A percentile compares a stretch with the other conserved stretches of the same genome.
phyloP scores from a whole-genome alignment of 2,888 invertebrate species.

The Chrysina gloriosa region DNA sequence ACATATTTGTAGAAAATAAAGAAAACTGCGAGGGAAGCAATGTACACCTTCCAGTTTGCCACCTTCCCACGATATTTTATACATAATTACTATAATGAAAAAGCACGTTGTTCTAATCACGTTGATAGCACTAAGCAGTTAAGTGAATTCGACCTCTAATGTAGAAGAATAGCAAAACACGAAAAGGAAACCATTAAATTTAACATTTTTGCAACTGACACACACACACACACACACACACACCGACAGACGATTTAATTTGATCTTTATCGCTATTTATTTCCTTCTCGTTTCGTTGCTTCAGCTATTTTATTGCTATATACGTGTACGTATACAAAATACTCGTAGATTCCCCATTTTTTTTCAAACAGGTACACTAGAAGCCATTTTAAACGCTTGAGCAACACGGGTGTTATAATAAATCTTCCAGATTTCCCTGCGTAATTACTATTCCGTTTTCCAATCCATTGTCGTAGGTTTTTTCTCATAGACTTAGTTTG shows the following conservation, averaged over 20 bases:
- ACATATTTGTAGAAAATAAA: too few species aligned
- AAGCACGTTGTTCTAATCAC: conserved; percentile 24
- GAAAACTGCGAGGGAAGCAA: conserved; percentile 16
- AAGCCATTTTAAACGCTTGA: conserved; percentile 16
- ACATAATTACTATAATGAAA: conserved; percentile 30
- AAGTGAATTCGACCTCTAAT: conserved; percentile 12
- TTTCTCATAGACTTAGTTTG: conserved; percentile 27
- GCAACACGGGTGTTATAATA: conserved; percentile 14
- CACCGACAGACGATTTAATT: too few species aligned
- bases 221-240: neutral
- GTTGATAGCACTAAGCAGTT: neutral
- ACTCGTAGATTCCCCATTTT: too few species aligned
- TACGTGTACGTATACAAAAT: too few species aligned
- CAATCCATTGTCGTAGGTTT: conserved; percentile 23
- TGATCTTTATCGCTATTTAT: neutral
- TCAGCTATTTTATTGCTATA: too few species aligned
- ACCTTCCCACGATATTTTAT: conserved; percentile 40
- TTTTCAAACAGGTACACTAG: too few species aligned
- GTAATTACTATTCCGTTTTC: conserved; percentile 25
- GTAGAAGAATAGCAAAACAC: conserved; percentile 6
- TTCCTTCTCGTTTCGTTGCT: neutral
- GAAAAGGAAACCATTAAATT: conserved; percentile 29
- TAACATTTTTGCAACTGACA: conserved; percentile 9
- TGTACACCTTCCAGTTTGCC: conserved; percentile 15
- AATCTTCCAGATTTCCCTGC: conserved; percentile 25